These are phyloP conservation scores for Rhadinocentrus ornatus DNA, from an alignment of 2,797 vertebrate species.

Conservation along the genomic window DNA sequence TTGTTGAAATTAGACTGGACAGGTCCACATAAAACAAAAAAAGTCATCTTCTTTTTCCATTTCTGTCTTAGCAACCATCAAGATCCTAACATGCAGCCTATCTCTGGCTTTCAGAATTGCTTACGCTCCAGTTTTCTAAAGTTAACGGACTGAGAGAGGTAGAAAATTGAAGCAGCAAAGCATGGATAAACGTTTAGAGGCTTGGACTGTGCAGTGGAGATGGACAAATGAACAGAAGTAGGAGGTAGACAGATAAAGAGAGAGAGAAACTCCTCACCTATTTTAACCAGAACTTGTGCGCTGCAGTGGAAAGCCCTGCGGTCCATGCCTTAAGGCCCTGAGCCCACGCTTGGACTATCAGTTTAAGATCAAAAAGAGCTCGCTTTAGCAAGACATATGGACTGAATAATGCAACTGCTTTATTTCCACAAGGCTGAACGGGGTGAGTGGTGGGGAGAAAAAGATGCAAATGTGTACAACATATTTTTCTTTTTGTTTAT, in stretches of 20 bases:
- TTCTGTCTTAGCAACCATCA: conserved; percentile 39
- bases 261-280: conserved; percentile 51
- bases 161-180: conserved; percentile 75
- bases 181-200: conserved; percentile 70
- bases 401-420: conserved; percentile 81
- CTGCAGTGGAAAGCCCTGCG: conserved; percentile 73
- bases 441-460: conserved; percentile 49
- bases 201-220: conserved; percentile 54
- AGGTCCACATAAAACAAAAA: conserved; percentile 16
- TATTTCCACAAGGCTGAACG: conserved; percentile 75
- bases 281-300: conserved; percentile 62
- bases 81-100: conserved; percentile 29
- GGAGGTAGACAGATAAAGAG: conserved; percentile 22
- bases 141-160: conserved; percentile 72
- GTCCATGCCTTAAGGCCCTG: conserved; percentile 75
- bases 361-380: conserved; percentile 82
- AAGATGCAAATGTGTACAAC: conserved; percentile 36
- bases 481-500: conserved; percentile 46
- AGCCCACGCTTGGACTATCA: conserved; percentile 81
- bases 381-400: conserved; percentile 81
- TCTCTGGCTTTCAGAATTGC: conserved; percentile 49
- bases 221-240: conserved; percentile 64
- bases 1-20: conserved; percentile 45
- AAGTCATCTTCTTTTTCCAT: conserved; percentile 26
- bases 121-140: conserved; percentile 74